Conservation (phyloP, 2,888 invertebrate species). For the Pristionchus maxplancki region DNA sequence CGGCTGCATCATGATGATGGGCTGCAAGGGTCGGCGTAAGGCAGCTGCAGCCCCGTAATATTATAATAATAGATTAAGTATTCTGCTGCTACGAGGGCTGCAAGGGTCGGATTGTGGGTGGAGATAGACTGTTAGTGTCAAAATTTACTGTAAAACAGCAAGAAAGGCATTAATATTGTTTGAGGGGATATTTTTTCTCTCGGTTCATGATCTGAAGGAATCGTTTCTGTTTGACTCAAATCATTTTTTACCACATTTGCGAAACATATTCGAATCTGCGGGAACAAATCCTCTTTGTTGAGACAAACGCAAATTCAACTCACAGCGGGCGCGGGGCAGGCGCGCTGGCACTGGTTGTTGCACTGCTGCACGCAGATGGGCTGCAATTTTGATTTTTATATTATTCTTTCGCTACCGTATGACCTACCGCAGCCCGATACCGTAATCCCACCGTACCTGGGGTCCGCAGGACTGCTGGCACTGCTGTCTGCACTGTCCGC, state of each 20-base stretch:
- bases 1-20: constrained; percentile 16
- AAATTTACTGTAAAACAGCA: too few relatives aligned
- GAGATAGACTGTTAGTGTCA: too few relatives aligned
- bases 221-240: neutral
- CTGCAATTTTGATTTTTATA: neutral
- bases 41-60: neutral
- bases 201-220: neutral
- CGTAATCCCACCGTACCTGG: neutral
- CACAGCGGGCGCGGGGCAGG: neutral
- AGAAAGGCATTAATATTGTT: neutral
- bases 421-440: neutral
- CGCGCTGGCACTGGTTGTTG: neutral
- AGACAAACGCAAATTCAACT: neutral
- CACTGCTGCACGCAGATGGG: constrained; percentile 33
- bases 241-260: neutral
- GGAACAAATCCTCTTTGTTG: neutral
- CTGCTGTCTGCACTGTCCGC: neutral
- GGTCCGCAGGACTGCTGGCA: neutral
- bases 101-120: too few relatives aligned
- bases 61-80: too few relatives aligned
- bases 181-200: neutral
- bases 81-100: too few relatives aligned
- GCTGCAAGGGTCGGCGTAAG: neutral
- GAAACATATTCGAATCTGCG: neutral
- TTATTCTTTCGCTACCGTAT: neutral